Conservation (phyloP, 2,113 vertebrate genomes). For the Hoplias malabaricus region DNA sequence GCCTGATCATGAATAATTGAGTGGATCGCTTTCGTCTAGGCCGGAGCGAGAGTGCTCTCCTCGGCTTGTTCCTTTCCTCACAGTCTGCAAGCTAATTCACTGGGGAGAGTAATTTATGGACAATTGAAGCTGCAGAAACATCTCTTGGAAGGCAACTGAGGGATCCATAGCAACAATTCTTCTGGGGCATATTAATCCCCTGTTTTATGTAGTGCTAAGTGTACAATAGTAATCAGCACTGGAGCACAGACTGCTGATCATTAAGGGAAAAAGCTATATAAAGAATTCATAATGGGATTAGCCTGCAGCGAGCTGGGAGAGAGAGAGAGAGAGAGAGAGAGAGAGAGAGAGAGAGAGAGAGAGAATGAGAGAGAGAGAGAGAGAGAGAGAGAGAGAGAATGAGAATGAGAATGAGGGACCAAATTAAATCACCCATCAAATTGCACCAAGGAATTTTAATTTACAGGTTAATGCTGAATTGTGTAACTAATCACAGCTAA, state of each 20-base stretch:
- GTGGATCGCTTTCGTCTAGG: slow-evolving; percentile 84
- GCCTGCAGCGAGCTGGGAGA: slow-evolving; percentile 91
- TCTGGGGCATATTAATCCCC: slow-evolving; percentile 99
- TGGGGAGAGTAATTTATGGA: slow-evolving; percentile 99
- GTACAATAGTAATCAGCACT: slow-evolving; percentile 99
- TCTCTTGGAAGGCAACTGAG: slow-evolving; percentile 92
- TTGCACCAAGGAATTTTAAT: slow-evolving; percentile 99
- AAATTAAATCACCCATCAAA: slow-evolving; percentile 99
- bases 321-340: slow-evolving; percentile 59
- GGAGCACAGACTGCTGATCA: slow-evolving; percentile 99
- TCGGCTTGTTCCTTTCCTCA: slow-evolving; percentile 88
- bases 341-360: slow-evolving; percentile 50
- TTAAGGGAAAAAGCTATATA: slow-evolving; percentile 99
- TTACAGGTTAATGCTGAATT: slow-evolving; percentile 99
- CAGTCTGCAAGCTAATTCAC: slow-evolving; percentile 95
- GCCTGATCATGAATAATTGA: slow-evolving; percentile 94
- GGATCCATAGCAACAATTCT: slow-evolving; percentile 99
- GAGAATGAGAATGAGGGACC: slow-evolving; percentile 72
- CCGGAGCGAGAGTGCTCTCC: slow-evolving; percentile 79
- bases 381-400: slow-evolving; percentile 48
- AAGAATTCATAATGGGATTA: slow-evolving; percentile 99
- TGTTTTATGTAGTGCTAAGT: slow-evolving; percentile 99
- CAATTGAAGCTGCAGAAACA: slow-evolving; percentile 99
- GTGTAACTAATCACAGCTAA: slow-evolving; percentile 99
- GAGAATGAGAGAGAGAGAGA: slow-evolving; percentile 45